A percentile compares a stretch with the other conserved stretches of the same genome.
phyloP scores from a whole-genome alignment of 2,797 vertebrate species.

The Glyptemys insculpta region DNA sequence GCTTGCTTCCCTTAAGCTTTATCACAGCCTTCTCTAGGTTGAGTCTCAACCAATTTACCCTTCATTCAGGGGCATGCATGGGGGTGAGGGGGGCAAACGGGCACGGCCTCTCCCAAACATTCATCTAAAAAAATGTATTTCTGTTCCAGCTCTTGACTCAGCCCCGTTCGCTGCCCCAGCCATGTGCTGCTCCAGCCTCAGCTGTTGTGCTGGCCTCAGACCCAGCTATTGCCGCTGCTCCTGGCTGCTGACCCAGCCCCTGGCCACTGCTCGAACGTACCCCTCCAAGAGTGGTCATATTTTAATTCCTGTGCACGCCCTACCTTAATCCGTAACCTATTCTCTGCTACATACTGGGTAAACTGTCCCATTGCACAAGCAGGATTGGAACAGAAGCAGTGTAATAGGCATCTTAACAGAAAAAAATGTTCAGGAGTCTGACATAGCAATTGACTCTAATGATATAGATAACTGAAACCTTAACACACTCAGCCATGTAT shows the following conservation, averaged over 20 bases:
- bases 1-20: background rate
- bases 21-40: background rate
- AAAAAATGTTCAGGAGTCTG: background rate
- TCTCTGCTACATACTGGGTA: background rate
- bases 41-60: background rate
- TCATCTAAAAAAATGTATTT: background rate
- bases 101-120: background rate
- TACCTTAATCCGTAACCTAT: background rate
- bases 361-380: background rate
- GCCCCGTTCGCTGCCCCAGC: too few relatives aligned
- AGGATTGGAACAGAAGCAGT: background rate
- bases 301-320: background rate
- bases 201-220: too few relatives aligned
- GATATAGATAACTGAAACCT: background rate
- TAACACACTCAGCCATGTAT: background rate
- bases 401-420: background rate
- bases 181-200: too few relatives aligned
- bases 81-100: rapidly evolving
- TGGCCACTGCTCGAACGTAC: background rate
- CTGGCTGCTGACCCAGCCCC: background rate
- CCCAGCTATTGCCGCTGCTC: too few relatives aligned
- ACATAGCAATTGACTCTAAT: background rate
- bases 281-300: background rate
- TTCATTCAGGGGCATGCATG: background rate
- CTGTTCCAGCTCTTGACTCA: too few relatives aligned